These are phyloP conservation scores for Schizaphis graminum DNA, from an alignment of 2,888 invertebrate genomes.

Conservation along the genomic window DNA sequence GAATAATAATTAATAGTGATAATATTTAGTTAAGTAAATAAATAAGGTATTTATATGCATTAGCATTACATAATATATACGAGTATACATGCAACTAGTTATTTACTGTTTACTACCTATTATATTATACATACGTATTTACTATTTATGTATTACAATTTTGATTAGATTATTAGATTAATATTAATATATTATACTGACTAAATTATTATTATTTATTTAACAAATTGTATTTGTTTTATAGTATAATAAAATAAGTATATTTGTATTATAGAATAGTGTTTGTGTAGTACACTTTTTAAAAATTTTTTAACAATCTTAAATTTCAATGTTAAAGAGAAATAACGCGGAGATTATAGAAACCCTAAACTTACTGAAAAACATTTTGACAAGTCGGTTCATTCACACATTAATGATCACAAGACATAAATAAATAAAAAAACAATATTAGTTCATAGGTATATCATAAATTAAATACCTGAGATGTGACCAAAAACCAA, in stretches of 20 bases:
- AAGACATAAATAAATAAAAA: background rate
- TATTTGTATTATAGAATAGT: background rate
- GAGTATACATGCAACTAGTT: too few species aligned
- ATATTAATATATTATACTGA: background rate
- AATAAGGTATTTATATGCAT: background rate
- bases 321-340: too few species aligned
- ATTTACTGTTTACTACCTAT: too few species aligned
- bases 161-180: background rate
- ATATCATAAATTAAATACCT: background rate
- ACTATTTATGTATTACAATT: background rate
- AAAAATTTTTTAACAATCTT: background rate
- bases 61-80: background rate
- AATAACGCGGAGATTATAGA: background rate
- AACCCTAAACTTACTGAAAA: background rate
- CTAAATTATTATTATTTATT: background rate
- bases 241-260: background rate
- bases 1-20: background rate
- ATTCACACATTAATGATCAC: background rate
- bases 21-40: background rate
- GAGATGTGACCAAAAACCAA: background rate
- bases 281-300: background rate
- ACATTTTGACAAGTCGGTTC: background rate
- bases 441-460: background rate
- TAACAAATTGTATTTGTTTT: background rate
- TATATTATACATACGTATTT: background rate